Base-by-base conservation (phyloP, 2,888 invertebrate species). In the Cyclophora punctaria region DNA sequence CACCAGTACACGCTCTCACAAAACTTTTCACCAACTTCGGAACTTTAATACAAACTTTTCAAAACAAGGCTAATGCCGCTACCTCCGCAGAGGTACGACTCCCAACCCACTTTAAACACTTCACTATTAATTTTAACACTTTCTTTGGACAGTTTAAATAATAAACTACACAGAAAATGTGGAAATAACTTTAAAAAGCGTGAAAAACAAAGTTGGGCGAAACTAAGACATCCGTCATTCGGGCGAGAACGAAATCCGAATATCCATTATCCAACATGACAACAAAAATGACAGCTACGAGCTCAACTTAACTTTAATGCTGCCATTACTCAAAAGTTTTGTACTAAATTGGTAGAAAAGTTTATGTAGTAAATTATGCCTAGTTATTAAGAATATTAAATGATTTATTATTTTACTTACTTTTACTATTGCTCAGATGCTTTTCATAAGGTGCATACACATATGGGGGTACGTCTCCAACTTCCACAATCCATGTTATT, bases 401-500 rank as follows among this genome's bases (percentile, higher is more conserved):
- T 37, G 20, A 20, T 7, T 5, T 7, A 42, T 4, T 2, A 7
- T 7, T 5, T 50, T 63, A 82, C 85, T 83, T 75, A 90, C 90
- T 86, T 80, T 90, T 90, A 51, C 82, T 89, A 50, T 78, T 71
- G 55, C 77, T 80, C 42, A 90, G 80, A 67, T 90, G 90, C 43
- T 80, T 75, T 65, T 90, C 90, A 49, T 90, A 86, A 0, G 87
- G 85, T 34, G 79, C 83, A 45, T 69, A 66, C 3, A 71, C 71
- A 54, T 78, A 71, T 5, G 77, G 72, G 34, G 90, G 84, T 44
- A 82, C 73, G 45, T 83, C 89, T 34, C 88, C 84, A 47, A 89
- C 69, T 56, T 89, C 79, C 51, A 90, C 88, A 44, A 89, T 76
- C 90, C 90, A 90, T 56, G 85, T 90, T 59, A 90, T 75, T 63